Conservation (phyloP, 2,888 invertebrate genomes). For the Epinotia bilunana region DNA sequence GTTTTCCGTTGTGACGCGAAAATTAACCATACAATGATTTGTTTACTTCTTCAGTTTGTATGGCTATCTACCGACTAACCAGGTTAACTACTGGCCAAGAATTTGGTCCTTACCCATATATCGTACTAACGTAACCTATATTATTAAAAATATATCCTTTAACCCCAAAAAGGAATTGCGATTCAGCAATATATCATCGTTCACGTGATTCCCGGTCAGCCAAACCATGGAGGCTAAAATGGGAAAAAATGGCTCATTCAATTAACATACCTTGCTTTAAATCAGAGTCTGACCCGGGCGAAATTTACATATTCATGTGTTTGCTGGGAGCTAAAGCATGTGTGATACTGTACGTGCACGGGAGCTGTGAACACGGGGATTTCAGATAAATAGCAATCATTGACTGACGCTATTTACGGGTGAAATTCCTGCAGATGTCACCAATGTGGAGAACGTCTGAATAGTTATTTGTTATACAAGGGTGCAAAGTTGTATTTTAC, state of each 20-base stretch:
- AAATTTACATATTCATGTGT: slow-evolving; percentile 32
- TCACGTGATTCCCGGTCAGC: slow-evolving; percentile 5
- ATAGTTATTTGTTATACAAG: too few relatives aligned
- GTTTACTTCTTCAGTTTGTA: too few relatives aligned
- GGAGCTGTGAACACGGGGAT: neutral
- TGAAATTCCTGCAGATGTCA: neutral
- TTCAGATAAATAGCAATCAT: neutral
- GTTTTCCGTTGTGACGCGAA: too few relatives aligned
- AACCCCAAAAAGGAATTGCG: neutral
- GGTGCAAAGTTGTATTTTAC: too few relatives aligned
- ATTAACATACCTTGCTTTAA: slow-evolving; percentile 32
- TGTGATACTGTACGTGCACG: neutral
- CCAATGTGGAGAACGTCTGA: neutral
- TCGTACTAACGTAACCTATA: too few relatives aligned
- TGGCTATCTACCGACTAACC: too few relatives aligned
- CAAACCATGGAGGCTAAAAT: slow-evolving; percentile 14
- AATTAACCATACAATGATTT: too few relatives aligned
- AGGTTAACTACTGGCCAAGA: too few relatives aligned
- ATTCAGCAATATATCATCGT: slow-evolving; percentile 11
- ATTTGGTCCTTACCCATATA: too few relatives aligned
- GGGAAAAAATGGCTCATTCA: slow-evolving; percentile 32
- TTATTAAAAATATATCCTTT: neutral
- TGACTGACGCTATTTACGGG: neutral
- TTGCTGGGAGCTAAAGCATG: slow-evolving; percentile 7
- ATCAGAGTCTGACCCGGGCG: slow-evolving; percentile 14